Evolutionary conservation across 2,797 vertebrate genomes (phyloP).

Genomic region (Rhinophrynus dorsalis): DNA sequence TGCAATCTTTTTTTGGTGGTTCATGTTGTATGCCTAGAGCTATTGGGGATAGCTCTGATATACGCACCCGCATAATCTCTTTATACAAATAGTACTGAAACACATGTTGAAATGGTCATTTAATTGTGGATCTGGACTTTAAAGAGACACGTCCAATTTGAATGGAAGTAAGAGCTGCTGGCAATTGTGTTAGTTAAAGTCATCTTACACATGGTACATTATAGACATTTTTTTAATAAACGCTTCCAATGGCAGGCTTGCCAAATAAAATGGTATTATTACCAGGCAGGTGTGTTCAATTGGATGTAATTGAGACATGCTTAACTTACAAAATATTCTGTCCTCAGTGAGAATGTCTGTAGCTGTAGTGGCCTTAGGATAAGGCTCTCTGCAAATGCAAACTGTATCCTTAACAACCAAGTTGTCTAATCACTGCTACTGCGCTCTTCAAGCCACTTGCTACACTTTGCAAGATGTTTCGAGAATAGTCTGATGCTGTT

Average conservation of each 20-base stretch:
- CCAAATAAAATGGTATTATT: not conserved
- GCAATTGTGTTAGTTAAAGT: too few relatives aligned
- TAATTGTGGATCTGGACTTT: too few relatives aligned
- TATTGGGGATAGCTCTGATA: too few relatives aligned
- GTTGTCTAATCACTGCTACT: constrained; percentile 39
- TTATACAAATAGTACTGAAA: too few relatives aligned
- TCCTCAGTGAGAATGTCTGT: not conserved
- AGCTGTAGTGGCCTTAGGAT: constrained; percentile 33
- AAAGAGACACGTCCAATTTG: too few relatives aligned
- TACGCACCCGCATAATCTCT: too few relatives aligned
- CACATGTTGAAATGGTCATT: too few relatives aligned
- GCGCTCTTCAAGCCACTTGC: constrained; percentile 39
- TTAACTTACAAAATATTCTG: not conserved
- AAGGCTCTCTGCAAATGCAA: constrained; percentile 26
- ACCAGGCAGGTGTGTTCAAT: not conserved
- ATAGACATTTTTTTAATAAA: too few relatives aligned
- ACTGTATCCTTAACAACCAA: constrained; percentile 17
- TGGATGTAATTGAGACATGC: not conserved
- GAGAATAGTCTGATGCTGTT: constrained; percentile 58
- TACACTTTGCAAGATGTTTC: constrained; percentile 34
- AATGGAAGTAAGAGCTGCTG: too few relatives aligned
- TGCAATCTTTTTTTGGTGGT: too few relatives aligned
- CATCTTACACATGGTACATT: too few relatives aligned
- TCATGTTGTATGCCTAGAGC: too few relatives aligned
- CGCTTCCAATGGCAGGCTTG: not conserved